A percentile compares a stretch with the other conserved stretches of the same genome.
Evolutionary conservation across 2,888 invertebrate genomes (phyloP).

Genomic region (Tinea semifulvella): DNA sequence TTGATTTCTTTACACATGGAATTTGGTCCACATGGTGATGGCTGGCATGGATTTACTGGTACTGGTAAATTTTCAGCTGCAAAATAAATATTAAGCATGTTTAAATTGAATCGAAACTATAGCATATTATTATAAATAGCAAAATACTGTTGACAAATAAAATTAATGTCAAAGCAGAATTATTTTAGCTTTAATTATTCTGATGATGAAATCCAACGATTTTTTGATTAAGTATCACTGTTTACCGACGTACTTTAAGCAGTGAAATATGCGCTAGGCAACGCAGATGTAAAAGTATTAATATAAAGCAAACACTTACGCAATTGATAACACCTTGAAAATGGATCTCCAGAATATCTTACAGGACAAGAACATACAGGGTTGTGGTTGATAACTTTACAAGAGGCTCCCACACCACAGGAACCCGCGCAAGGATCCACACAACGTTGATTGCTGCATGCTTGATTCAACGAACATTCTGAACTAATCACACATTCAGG

Average conservation of each 20-base stretch:
- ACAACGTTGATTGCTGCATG: constrained; percentile 77
- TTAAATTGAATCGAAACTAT: no score
- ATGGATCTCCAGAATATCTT: constrained; percentile 73
- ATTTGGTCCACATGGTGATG: constrained; percentile 83
- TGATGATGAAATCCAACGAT: no score
- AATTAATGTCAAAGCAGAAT: no score
- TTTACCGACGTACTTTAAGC: no score
- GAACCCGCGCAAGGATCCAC: constrained; percentile 77
- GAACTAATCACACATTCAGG: constrained; percentile 78
- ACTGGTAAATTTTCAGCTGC: constrained; percentile 59
- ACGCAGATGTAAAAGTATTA: no score
- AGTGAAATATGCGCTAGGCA: no score
- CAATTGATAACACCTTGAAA: constrained; percentile 65
- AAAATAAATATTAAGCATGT: constrained; percentile 20
- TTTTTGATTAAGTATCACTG: no score
- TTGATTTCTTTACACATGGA: constrained; percentile 75
- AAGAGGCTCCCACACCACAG: constrained; percentile 75
- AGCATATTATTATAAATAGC: no score
- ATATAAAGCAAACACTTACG: constrained; percentile 53
- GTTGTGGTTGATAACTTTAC: constrained; percentile 80
- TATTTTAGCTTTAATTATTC: no score
- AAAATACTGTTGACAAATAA: no score
- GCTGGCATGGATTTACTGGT: constrained; percentile 72
- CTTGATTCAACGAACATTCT: constrained; percentile 76
- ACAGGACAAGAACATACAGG: constrained; percentile 76